Conservation (phyloP, 1,140 invertebrate genomes). For the Anastrepha obliqua region DNA sequence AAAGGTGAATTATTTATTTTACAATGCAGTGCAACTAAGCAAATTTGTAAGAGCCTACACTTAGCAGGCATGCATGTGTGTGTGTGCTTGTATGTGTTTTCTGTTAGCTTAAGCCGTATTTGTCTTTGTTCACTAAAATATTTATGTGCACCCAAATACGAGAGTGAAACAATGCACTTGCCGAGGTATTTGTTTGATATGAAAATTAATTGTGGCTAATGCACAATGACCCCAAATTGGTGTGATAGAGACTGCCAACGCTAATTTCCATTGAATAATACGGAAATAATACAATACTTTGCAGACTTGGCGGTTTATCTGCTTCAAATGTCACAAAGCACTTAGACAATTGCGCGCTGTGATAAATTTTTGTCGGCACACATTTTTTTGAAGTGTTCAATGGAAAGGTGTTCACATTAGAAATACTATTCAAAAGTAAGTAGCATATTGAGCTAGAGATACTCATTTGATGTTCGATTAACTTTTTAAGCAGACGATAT, state of each 20-base stretch:
- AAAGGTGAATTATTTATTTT: no score
- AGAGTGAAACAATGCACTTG: not conserved
- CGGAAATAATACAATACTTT: not conserved
- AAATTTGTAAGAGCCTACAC: no score
- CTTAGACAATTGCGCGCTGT: not conserved
- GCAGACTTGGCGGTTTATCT: not conserved
- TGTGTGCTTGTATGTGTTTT: no score
- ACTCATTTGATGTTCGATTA: no score
- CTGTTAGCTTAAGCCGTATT: not conserved
- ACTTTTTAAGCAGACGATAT: no score
- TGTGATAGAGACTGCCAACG: not conserved
- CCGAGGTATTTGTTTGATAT: not conserved
- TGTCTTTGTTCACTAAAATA: not conserved
- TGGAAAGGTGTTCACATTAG: no score
- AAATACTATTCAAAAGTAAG: no score
- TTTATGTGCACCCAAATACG: not conserved
- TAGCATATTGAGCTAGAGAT: no score
- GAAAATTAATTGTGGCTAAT: constrained; percentile 15
- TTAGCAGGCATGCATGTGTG: no score
- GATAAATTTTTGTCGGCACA: no score
- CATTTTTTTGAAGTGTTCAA: no score
- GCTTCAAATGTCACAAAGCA: not conserved
- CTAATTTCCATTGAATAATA: not conserved
- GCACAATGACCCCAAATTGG: not conserved
- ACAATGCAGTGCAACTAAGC: no score